Evolutionary conservation across 1,140 invertebrate genomes (phyloP), one percentile per base, ranked within the genome.

Genomic region (Heterodera schachtii): DNA sequence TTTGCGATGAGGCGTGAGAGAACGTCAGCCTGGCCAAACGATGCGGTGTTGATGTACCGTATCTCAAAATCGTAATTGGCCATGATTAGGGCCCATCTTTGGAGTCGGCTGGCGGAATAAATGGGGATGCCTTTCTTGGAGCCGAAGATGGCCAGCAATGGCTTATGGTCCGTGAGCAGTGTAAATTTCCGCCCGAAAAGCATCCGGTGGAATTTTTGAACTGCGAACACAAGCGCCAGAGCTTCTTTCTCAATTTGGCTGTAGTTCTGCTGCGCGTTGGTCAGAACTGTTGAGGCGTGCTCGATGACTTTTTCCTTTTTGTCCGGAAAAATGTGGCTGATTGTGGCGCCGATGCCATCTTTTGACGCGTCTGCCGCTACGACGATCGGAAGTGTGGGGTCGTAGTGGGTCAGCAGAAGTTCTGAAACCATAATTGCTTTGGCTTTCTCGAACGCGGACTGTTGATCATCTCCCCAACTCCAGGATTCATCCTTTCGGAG

Each of bases 91-190:
- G 31, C 31, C 31, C 31, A 31, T 31, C 31, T 31, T 31, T 31
- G 31, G 31, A 31, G 31, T 31, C 31, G 31, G 31, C 31, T 31
- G 31, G 31, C 31, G 31, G 31, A 0, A 31, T 60, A 60, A 60
- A 60, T 60, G 4, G 57, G 57, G 13, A 60, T 60, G 4, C 57
- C 57, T 60, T 60, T 60, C 57, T 60, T 60, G 13, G 57, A 60
- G 9, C 57, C 57, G 57, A 60, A 60, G 57, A 60, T 60, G 4
- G 57, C 57, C 57, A 60, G 57, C 19, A 60, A 19, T 19, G 57
- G 57, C 16, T 91, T 87, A 81, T 92, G 90, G 82, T 93, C 92
- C 0, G 91, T 92, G 19, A 86, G 80, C 21, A 92, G 86, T 16
- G 83, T 76, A 82, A 93, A 93, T 21, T 87, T 73, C 76, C 86